A percentile compares a stretch with the other conserved stretches of the same genome.
These are phyloP conservation scores for Lithobates pipiens DNA, from an alignment of 2,797 vertebrate genomes.

Conservation along the genomic window DNA sequence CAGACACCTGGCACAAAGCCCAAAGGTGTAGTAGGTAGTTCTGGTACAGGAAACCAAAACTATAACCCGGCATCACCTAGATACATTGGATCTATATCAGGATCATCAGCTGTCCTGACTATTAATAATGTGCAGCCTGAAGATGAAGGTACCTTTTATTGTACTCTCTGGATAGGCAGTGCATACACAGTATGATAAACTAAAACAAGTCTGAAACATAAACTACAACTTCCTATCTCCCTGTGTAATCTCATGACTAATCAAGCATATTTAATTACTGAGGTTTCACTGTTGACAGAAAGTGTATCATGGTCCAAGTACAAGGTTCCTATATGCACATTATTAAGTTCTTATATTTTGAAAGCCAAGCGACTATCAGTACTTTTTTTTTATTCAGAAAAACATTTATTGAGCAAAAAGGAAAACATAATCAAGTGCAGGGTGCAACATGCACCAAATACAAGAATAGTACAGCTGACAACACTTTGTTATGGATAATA, in stretches of 20 bases:
- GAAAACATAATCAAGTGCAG: too few relatives aligned
- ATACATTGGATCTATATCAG: neutral
- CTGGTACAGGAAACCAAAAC: neutral
- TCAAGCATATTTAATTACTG: neutral
- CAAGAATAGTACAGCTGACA: too few relatives aligned
- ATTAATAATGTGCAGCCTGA: slow-evolving; percentile 2
- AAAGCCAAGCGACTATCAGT: too few relatives aligned
- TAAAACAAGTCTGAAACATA: neutral
- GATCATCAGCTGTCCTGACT: rapidly evolving
- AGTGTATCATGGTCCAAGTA: too few relatives aligned
- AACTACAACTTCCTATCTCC: neutral
- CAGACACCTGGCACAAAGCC: neutral
- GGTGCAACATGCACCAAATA: too few relatives aligned
- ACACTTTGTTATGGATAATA: too few relatives aligned
- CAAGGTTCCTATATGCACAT: too few relatives aligned
- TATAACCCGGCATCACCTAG: neutral
- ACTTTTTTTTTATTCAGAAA: too few relatives aligned
- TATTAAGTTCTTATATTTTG: too few relatives aligned
- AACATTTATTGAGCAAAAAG: too few relatives aligned
- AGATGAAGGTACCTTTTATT: slow-evolving; percentile 32
- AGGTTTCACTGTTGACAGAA: too few relatives aligned
- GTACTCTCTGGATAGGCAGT: neutral
- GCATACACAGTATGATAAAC: neutral
- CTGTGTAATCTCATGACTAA: neutral
- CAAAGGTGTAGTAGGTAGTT: rapidly evolving